phyloP scores from a whole-genome alignment of 1,140 invertebrate genomes.

The Listronotus bonariensis region DNA sequence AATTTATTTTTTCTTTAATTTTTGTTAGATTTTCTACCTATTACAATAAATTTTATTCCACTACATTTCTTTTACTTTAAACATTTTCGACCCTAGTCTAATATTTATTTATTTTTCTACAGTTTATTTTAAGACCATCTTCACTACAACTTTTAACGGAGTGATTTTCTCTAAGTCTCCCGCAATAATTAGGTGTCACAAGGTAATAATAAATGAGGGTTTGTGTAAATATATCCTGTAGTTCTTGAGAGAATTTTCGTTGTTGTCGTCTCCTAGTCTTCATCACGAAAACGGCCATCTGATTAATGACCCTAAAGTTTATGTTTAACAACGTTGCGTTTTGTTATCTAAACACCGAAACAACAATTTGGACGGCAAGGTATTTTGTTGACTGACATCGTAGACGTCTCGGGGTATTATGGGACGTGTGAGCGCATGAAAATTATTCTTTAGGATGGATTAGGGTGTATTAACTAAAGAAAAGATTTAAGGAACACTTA shows the following conservation, averaged over 20 bases:
- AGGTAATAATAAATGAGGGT: slow-evolving; percentile 49
- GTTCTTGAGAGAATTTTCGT: slow-evolving; percentile 37
- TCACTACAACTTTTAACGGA: slow-evolving; percentile 27
- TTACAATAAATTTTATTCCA: too few species aligned
- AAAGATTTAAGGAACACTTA: too few species aligned
- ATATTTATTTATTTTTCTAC: too few species aligned
- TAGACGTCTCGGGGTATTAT: slow-evolving; percentile 25
- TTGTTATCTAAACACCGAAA: slow-evolving; percentile 51
- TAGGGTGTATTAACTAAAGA: not conserved
- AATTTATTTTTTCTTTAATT: too few species aligned
- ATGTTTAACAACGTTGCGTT: slow-evolving; percentile 49
- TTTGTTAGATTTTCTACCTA: too few species aligned
- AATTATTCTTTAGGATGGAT: slow-evolving; percentile 10
- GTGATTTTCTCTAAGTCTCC: slow-evolving; percentile 43
- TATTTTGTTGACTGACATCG: slow-evolving; percentile 23
- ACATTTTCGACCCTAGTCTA: too few species aligned
- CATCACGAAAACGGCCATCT: slow-evolving; percentile 41
- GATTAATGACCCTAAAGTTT: slow-evolving; percentile 51
- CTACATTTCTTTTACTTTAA: too few species aligned
- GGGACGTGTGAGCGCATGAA: slow-evolving; percentile 23
- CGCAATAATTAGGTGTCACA: slow-evolving; percentile 49
- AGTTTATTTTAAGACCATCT: not conserved
- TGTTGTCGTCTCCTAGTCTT: slow-evolving; percentile 43
- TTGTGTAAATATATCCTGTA: slow-evolving; percentile 37
- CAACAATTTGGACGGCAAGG: slow-evolving; percentile 45